A percentile compares a stretch with the other conserved stretches of the same genome.
Conservation (phyloP, 1,140 invertebrate species). For the Stratiolaelaps scimitus region DNA sequence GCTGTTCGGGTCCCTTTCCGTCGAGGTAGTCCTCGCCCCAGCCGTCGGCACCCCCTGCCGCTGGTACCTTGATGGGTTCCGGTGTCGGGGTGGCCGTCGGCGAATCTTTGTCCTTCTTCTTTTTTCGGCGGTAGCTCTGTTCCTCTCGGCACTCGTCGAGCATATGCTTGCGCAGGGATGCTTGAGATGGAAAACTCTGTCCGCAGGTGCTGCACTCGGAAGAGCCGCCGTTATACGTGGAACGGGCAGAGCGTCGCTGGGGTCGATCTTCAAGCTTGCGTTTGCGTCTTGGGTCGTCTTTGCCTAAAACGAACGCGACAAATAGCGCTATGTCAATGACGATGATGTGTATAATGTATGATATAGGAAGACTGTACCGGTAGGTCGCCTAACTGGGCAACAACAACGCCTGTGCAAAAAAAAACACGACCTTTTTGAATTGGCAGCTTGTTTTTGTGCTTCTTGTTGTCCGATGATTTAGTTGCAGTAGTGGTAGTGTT, state of each 20-base stretch:
- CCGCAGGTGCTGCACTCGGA: not conserved
- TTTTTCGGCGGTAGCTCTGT: slow-evolving; percentile 8
- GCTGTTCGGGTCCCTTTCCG: slow-evolving; percentile 5
- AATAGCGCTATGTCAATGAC: not conserved
- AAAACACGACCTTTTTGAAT: too few species aligned
- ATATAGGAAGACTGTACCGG: too few species aligned
- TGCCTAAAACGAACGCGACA: not conserved
- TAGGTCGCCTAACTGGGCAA: too few species aligned
- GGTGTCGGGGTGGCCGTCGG: slow-evolving; percentile 15
- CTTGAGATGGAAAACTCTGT: slow-evolving; percentile 19
- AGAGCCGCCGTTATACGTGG: not conserved
- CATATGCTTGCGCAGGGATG: slow-evolving; percentile 19
- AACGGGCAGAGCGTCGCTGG: slow-evolving; percentile 16
- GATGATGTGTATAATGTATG: too few species aligned
- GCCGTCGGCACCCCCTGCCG: not conserved
- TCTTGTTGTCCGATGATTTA: too few species aligned
- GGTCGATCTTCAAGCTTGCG: slow-evolving; percentile 19
- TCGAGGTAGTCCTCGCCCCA: slow-evolving; percentile 24
- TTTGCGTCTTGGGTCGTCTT: slow-evolving; percentile 26
- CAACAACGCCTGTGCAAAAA: too few species aligned
- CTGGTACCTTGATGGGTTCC: not conserved
- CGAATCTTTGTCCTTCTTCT: slow-evolving; percentile 24
- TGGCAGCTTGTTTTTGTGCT: too few species aligned
- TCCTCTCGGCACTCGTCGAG: slow-evolving; percentile 22
- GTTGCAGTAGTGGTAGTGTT: too few species aligned